phyloP scores from a whole-genome alignment of 2,888 invertebrate species.

The Leptinotarsa peninsularis region DNA sequence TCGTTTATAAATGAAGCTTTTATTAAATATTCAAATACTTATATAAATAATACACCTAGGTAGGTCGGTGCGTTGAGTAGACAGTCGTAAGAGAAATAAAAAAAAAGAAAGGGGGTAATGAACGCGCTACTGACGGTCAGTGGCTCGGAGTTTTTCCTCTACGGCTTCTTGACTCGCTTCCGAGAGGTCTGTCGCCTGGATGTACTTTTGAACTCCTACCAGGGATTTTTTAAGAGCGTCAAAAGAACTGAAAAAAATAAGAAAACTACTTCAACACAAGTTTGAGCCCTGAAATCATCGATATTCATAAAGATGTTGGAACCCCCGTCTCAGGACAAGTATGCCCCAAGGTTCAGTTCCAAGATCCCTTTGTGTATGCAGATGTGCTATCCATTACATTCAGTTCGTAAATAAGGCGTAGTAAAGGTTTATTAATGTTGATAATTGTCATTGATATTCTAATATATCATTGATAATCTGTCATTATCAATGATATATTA shows the following conservation, averaged over 20 bases:
- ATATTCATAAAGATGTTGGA: no score
- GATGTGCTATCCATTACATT: no score
- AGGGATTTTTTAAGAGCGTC: conserved; percentile 97
- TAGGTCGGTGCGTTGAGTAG: conserved; percentile 62
- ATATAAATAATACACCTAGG: conserved; percentile 65
- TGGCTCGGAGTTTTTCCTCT: conserved; percentile 93
- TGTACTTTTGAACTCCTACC: conserved; percentile 96
- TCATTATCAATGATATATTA: no score
- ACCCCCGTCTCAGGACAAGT: no score
- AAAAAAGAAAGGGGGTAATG: conserved; percentile 24
- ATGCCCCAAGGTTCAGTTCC: no score
- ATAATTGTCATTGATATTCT: no score
- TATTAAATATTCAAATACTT: conserved; percentile 67
- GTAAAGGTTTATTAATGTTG: no score
- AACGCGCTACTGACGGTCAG: conserved; percentile 84
- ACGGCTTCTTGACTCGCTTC: conserved; percentile 95
- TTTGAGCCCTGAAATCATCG: no score
- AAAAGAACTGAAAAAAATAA: conserved; percentile 80
- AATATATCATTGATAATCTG: no score
- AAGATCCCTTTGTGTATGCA: no score
- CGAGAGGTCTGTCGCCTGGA: conserved; percentile 95
- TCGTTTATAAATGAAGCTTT: conserved; percentile 66
- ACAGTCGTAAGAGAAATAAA: conserved; percentile 54
- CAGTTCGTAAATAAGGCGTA: no score
- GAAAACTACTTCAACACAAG: no score